Base-by-base conservation (phyloP, 2,113 vertebrate species). In the Cygnus atratus region DNA sequence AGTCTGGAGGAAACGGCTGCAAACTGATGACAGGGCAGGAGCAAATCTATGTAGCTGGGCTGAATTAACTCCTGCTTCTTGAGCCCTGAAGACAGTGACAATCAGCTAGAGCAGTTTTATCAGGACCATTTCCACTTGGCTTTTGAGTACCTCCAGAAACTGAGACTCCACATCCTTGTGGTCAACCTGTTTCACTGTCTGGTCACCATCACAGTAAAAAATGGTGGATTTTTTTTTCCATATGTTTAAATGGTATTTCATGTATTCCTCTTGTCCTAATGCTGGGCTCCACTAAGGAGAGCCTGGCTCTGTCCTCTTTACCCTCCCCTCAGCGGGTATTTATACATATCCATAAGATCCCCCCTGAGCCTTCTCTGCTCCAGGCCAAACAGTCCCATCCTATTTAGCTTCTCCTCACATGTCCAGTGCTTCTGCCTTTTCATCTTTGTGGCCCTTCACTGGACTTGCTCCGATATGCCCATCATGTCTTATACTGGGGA, bases 321-420 rank as follows among this genome's bases (percentile, higher is more conserved):
- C 14, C 26, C 6, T 83, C 26, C 31, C 43, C 41, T 13, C 37
- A 19, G 35, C 29, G 16, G 21, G 13, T 57, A 48, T 13, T 58
- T 18, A 8, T 26, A 19, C 0, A 1, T 1, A 0, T 5, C 29
- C 59, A 15, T 16, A 24, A 80, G 58, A 82, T 19, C 20, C 29
- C 9, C 31, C 25, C 43, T 9, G 8, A 79, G 26, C 15, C 26
- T 76, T 41, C 50, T 41, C 13, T 68, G 8, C 33, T 87, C 13
- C 28, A 37, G 41, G 50, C 17, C 12, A 19, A 78, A 50, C 15
- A 35, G 26, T 5, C 21, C 35, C 75, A 81, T 35, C 13, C 68
- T 29, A 26, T 39, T 66, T 58, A 66, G n/a, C 10, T 61, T 73
- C 37, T 89, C 15, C 12, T 48, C 17, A 8, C 22, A 66, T 0